Percentiles rank a stretch among this genome's conserved stretches.
phyloP scores from a whole-genome alignment of 2,888 invertebrate species.

The Lithodes maja region DNA sequence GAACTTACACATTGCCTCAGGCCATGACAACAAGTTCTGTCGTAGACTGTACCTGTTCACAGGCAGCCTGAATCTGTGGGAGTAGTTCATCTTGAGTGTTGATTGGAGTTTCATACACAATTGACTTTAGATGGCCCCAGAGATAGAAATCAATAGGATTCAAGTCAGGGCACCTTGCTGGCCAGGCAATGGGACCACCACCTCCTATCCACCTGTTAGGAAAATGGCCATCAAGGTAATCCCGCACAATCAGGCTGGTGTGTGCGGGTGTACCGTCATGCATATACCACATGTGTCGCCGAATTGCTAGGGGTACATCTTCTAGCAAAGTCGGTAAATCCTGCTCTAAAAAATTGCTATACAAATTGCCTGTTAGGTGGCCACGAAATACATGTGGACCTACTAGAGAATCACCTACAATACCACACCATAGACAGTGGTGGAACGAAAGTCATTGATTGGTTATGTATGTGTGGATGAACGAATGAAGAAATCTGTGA shows the following conservation, averaged over 20 bases:
- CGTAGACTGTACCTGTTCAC: too few species aligned
- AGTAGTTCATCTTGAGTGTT: conserved; percentile 20
- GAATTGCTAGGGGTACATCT: background rate
- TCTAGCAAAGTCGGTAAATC: background rate
- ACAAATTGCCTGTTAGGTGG: background rate
- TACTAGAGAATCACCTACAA: background rate
- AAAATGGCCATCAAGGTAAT: background rate
- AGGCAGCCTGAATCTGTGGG: conserved; percentile 3
- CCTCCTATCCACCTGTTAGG: background rate
- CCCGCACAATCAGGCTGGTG: background rate
- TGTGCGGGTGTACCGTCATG: background rate
- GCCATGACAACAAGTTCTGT: too few species aligned
- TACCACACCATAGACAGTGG: background rate
- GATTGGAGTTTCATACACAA: background rate
- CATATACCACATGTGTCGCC: background rate
- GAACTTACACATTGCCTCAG: too few species aligned
- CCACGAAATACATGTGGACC: conserved; percentile 21
- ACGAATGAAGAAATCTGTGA: too few species aligned
- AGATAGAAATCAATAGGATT: conserved; percentile 1
- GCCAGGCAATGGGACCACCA: background rate
- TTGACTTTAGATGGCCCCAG: background rate
- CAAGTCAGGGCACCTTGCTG: too few species aligned
- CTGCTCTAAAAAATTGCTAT: background rate
- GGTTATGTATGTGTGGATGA: too few species aligned
- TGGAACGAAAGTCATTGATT: too few species aligned